A percentile compares a stretch with the other conserved stretches of the same genome.
These are phyloP conservation scores for Heliornis fulica DNA, from an alignment of 2,113 vertebrate species.

Conservation along the genomic window DNA sequence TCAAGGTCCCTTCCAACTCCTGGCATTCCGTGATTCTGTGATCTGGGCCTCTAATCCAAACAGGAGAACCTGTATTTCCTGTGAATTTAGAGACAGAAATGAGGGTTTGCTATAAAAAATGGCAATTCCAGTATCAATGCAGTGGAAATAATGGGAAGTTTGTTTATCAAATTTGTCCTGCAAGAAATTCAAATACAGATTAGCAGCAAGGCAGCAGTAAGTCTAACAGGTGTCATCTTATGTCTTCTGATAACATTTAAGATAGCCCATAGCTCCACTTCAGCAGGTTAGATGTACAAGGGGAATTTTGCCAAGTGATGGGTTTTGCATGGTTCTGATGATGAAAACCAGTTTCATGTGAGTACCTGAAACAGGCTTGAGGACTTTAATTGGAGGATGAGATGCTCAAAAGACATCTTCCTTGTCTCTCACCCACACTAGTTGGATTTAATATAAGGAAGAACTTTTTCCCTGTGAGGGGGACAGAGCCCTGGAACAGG, in stretches of 20 bases:
- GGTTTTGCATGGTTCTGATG: neutral
- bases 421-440: neutral
- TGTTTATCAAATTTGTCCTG: neutral
- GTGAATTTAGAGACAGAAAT: neutral
- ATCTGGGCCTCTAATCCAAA: neutral
- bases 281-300: neutral
- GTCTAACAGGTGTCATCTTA: neutral
- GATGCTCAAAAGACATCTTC: neutral
- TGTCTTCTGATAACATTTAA: neutral
- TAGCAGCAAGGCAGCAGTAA: neutral
- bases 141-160: neutral
- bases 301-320: neutral
- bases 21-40: too few species aligned
- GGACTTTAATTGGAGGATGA: neutral
- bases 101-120: neutral
- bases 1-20: too few species aligned
- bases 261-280: neutral
- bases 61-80: neutral
- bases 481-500: too few species aligned
- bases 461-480: too few species aligned
- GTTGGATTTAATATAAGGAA: too few species aligned
- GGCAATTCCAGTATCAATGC: neutral
- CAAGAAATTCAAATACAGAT: neutral
- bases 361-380: neutral
- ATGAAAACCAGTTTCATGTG: neutral